Conservation (phyloP, 2,888 invertebrate species). For the Pilophorus perplexus region DNA sequence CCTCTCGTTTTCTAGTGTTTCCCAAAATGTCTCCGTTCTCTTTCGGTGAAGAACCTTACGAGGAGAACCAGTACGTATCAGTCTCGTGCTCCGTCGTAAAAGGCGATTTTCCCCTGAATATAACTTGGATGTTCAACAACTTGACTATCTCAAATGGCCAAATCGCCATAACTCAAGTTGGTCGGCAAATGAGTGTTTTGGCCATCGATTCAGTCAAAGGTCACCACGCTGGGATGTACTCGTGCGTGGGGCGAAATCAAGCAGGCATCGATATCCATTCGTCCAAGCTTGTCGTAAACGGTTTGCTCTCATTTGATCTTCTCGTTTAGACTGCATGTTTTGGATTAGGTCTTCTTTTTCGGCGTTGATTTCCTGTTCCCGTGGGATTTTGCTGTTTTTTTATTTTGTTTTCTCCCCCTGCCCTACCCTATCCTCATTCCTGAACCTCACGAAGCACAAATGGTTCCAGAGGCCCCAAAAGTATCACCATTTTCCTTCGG, state of each 20-base stretch:
- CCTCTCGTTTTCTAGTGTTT: slow-evolving; percentile 47
- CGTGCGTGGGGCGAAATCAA: slow-evolving; percentile 66
- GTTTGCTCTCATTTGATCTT: slow-evolving; percentile 53
- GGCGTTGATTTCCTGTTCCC: background rate
- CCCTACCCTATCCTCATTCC: too few species aligned
- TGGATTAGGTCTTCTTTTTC: background rate
- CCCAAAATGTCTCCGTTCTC: slow-evolving; percentile 48
- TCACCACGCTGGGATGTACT: slow-evolving; percentile 71
- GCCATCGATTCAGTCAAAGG: slow-evolving; percentile 67
- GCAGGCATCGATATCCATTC: slow-evolving; percentile 67
- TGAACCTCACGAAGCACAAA: too few species aligned
- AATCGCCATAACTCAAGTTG: slow-evolving; percentile 58
- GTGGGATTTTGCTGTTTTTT: background rate
- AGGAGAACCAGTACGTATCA: slow-evolving; percentile 52
- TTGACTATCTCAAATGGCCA: slow-evolving; percentile 56
- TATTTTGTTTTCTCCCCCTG: background rate
- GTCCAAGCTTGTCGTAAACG: slow-evolving; percentile 67
- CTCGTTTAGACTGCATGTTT: background rate
- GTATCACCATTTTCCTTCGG: slow-evolving; percentile 49
- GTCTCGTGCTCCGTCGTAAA: slow-evolving; percentile 57
- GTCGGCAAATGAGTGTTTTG: slow-evolving; percentile 64
- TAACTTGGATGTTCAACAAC: slow-evolving; percentile 64
- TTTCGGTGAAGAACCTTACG: slow-evolving; percentile 51
- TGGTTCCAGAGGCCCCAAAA: slow-evolving; percentile 48
- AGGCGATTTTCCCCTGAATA: slow-evolving; percentile 63